Conservation (phyloP, 2,888 invertebrate genomes). For the Nymphalis urticae region DNA sequence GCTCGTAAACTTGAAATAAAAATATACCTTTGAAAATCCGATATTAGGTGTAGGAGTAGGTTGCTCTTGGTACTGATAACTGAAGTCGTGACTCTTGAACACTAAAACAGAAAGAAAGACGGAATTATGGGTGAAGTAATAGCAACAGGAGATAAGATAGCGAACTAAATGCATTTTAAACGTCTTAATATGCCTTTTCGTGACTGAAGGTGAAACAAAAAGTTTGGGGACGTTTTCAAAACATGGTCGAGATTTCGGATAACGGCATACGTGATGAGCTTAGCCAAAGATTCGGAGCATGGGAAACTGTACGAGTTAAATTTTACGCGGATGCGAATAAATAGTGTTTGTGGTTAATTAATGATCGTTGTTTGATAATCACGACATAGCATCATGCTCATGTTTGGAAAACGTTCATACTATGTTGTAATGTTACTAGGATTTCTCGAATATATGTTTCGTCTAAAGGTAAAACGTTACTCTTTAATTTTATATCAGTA, state of each 20-base stretch:
- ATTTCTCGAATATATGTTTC: no score
- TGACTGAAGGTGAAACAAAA: constrained; percentile 79
- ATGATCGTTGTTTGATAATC: not conserved
- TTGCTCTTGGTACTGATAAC: constrained; percentile 84
- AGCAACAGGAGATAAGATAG: constrained; percentile 77
- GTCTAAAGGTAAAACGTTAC: no score
- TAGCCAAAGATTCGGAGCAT: constrained; percentile 66
- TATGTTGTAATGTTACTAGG: no score
- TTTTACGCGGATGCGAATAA: constrained; percentile 52
- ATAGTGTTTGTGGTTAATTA: constrained; percentile 27
- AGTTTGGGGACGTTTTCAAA: constrained; percentile 69
- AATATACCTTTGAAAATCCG: constrained; percentile 93
- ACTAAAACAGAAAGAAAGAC: constrained; percentile 88
- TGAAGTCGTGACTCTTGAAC: constrained; percentile 90
- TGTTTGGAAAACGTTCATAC: no score
- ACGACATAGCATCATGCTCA: not conserved
- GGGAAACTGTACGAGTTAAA: constrained; percentile 62
- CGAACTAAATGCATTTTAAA: constrained; percentile 79
- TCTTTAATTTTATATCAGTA: no score
- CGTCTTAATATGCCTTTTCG: constrained; percentile 79
- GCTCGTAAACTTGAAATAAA: constrained; percentile 58
- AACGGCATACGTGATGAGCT: constrained; percentile 72
- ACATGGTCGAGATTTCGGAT: constrained; percentile 64
- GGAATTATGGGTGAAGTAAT: constrained; percentile 77
- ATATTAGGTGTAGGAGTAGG: constrained; percentile 90